Evolutionary conservation across 2,113 vertebrate species (phyloP), one percentile per base, ranked within the genome.

Genomic region (Chascanopsetta lugubris): DNA sequence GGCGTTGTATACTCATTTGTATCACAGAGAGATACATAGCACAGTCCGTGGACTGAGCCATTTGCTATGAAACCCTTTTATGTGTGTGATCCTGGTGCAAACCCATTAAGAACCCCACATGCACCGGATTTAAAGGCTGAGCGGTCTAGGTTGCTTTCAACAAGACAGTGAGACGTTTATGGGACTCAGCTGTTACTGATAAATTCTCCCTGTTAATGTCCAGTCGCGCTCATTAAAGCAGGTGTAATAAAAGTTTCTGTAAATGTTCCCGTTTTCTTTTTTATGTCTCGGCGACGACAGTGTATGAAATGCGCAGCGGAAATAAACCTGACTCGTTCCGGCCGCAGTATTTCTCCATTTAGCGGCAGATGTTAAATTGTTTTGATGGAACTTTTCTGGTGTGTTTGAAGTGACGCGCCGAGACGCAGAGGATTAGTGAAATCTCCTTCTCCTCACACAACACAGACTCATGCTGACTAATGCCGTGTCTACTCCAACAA

Each of bases 181-280:
- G 51, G 56, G 62, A 63, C 54, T 81, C 63, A 76, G 61, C 55
- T 32, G 56, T 62, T 75, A 26, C 34, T 70, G 71, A 78, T 80
- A 73, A 79, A 83, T 71, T 60, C 15, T 72, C 55, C 77, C 45
- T 76, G 69, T 81, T 79, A 75, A 86, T 57, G 66, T 72, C 75
- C 51, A 60, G 42, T 65, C 42, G 40, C 47, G 79, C 18, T 34
- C 54, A 56, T 54, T 76, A 63, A 80, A 68, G 32, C 58, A 76
- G 64, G 53, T 65, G 51, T 60, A 62, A 53, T 47, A 71, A 85
- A 38, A 62, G 42, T 56, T 49, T 46, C 48, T 65, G 38, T 64
- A 55, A 45, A 25, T 69, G 49, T 47, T 26, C n/a, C n/a, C n/a
- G n/a, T n/a, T n/a, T n/a, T n/a, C 2, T 26, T 60, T 20, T 57